phyloP scores from a whole-genome alignment of 2,797 vertebrate genomes.

The Halcyon leucocephala region DNA sequence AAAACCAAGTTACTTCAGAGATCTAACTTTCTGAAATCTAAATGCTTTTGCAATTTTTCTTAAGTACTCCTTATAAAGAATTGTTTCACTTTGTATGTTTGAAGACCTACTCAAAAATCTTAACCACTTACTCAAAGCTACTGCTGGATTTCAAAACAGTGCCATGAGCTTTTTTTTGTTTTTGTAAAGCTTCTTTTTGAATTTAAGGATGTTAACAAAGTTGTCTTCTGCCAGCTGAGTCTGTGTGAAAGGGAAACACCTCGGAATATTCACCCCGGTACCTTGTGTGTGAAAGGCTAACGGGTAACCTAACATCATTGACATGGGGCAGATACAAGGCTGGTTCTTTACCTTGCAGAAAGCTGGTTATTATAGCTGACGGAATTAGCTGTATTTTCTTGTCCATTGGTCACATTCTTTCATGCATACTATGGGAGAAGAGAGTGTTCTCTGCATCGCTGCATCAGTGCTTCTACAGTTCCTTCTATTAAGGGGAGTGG shows the following conservation, averaged over 20 bases:
- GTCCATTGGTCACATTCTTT: slow-evolving; percentile 67
- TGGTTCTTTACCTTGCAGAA: slow-evolving; percentile 69
- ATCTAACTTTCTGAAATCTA: background rate
- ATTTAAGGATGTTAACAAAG: background rate
- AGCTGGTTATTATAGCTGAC: slow-evolving; percentile 60
- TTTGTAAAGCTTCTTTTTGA: background rate
- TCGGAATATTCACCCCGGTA: background rate
- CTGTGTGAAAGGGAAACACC: background rate
- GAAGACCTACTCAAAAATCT: background rate
- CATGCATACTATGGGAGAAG: slow-evolving; percentile 70
- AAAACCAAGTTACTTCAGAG: background rate
- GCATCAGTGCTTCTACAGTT: slow-evolving; percentile 71
- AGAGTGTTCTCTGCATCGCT: slow-evolving; percentile 62
- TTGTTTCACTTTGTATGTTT: background rate
- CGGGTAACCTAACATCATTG: background rate
- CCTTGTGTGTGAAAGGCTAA: background rate
- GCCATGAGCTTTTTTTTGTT: fast-evolving
- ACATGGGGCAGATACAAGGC: slow-evolving; percentile 56
- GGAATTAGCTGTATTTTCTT: slow-evolving; percentile 64
- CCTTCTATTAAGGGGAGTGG: slow-evolving; percentile 66
- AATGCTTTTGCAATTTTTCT: too few relatives aligned
- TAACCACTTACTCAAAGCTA: background rate
- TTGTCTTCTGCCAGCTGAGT: background rate
- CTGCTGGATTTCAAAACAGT: background rate
- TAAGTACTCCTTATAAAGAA: background rate